Evolutionary conservation across 2,888 invertebrate species (phyloP), one percentile per base, ranked within the genome.

Genomic region (Hoplodrina blanda): DNA sequence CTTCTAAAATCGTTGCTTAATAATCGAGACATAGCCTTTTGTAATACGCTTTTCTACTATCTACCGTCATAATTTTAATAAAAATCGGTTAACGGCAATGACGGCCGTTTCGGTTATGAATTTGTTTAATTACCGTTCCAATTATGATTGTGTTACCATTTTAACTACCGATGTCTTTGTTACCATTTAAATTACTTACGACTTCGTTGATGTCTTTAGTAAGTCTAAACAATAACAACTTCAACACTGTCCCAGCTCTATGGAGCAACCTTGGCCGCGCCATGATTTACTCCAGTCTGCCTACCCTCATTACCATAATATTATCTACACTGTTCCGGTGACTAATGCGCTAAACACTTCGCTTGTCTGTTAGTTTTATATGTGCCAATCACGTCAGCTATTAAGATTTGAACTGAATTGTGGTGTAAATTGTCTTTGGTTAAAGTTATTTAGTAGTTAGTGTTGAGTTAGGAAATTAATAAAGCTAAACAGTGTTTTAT

Each of bases 221-320:
- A 41, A 41, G 41, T 13, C 13, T 41, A 41, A 41, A 41, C 13
- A 13, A 41, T 11, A 41, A 10, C 13, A 41, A 41, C 41, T 41
- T 0, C 37, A 41, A 41, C 41, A 41, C 64, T 20, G 63, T 84
- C 81, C 74, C 77, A 87, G 72, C 73, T 88, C 89, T 77, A 54
- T 60, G 69, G 20, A 0, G 57, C 87, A 90, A 92, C 93, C 93
- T 92, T 93, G 93, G 90, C 87, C 84, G 83, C 83, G 82, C 83
- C 82, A 88, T 93, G 93, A 93, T 93, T 94, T 93, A 93, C 91
- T 91, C 88, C 85, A 83, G 85, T 78, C 78, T 78, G 78, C 78
- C 78, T 78, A 79, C 80, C 79, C 81, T 85, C 84, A 92, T 93
- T 93, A 91, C 82, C 91, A 92, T 93, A 91, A 83, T 82, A 84